Percentiles rank a stretch among this genome's conserved stretches.
Conservation (phyloP, 2,797 vertebrate genomes). For the Syngnathus acus region DNA sequence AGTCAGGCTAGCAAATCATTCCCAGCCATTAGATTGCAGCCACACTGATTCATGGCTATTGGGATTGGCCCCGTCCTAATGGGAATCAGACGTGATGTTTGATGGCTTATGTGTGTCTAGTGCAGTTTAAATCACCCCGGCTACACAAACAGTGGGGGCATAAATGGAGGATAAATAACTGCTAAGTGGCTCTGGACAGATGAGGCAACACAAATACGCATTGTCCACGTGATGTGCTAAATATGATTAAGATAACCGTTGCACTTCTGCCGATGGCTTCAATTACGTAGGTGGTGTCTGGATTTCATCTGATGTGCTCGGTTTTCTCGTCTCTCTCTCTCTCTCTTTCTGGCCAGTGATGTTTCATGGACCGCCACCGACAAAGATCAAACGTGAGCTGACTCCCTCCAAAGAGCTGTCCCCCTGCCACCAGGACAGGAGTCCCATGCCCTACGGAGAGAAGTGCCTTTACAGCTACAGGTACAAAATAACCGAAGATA, state of each 20-base stretch:
- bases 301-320: slow-evolving; percentile 38
- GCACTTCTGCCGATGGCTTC: slow-evolving; percentile 53
- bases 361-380: slow-evolving; percentile 86
- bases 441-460: slow-evolving; percentile 85
- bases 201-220: slow-evolving; percentile 35
- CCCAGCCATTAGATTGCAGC: slow-evolving; percentile 73
- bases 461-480: slow-evolving; percentile 99
- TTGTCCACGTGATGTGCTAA: slow-evolving; percentile 47
- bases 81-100: slow-evolving; percentile 52
- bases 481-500: slow-evolving; percentile 45
- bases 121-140: slow-evolving; percentile 41
- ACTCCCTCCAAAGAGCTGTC: slow-evolving; percentile 84
- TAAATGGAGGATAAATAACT: slow-evolving; percentile 53
- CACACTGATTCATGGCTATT: slow-evolving; percentile 70
- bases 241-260: slow-evolving; percentile 51
- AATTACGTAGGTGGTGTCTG: slow-evolving; percentile 34
- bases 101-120: slow-evolving; percentile 52
- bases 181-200: slow-evolving; percentile 58
- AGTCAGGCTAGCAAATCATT: slow-evolving; percentile 66
- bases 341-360: slow-evolving; percentile 71
- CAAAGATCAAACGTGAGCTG: slow-evolving; percentile 93
- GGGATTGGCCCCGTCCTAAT: slow-evolving; percentile 56
- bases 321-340: too few species aligned
- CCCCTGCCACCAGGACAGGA: slow-evolving; percentile 84
- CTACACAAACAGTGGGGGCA: slow-evolving; percentile 24